Evolutionary conservation across 2,888 invertebrate genomes (phyloP), one percentile per base, ranked within the genome.

Genomic region (Zaprionus obscuricornis): DNA sequence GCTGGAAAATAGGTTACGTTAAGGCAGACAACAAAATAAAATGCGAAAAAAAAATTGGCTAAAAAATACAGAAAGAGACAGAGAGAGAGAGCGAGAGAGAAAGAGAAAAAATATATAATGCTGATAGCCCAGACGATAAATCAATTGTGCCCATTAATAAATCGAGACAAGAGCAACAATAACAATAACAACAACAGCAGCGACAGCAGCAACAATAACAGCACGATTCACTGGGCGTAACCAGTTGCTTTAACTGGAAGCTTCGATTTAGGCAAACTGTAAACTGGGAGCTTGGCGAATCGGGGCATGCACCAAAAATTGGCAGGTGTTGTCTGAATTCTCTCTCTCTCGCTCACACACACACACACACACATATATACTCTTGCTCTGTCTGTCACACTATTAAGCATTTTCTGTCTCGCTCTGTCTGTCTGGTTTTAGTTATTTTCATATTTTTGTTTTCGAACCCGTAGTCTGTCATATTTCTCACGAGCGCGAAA

Each of bases 401-500:
- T 17, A n/a, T n/a, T n/a, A n/a, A n/a, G n/a, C n/a, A n/a, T n/a
- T n/a, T n/a, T n/a, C n/a, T n/a, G n/a, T n/a, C 5, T 17, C 16
- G 33, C 7, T 13, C 5, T 27, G 13, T 27, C 51, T 11, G 22
- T 17, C 24, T 46, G 67, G 40, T 37, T 34, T 36, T 29, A 46
- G 10, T 57, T 18, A 47, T 69, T 72, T 63, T 56, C 39, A 50
- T 72, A 54, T 71, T 66, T 51, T 72, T 39, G 42, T 22, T 40
- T 27, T 7, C 22, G n/a, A 11, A 13, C 10, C 33, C 60, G 27
- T 10, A 51, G 49, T 58, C 56, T 64, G 82, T 78, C 83, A 78
- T 79, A 75, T 75, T 79, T 79, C 79, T 83, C 78, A 85, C 83
- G 78, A 78, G 36, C 81, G 86, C 81, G 81, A 82, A 82, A 82